Evolutionary conservation across 2,797 vertebrate species (phyloP), one percentile per base, ranked within the genome.

Genomic region (Cheracebus regulus): DNA sequence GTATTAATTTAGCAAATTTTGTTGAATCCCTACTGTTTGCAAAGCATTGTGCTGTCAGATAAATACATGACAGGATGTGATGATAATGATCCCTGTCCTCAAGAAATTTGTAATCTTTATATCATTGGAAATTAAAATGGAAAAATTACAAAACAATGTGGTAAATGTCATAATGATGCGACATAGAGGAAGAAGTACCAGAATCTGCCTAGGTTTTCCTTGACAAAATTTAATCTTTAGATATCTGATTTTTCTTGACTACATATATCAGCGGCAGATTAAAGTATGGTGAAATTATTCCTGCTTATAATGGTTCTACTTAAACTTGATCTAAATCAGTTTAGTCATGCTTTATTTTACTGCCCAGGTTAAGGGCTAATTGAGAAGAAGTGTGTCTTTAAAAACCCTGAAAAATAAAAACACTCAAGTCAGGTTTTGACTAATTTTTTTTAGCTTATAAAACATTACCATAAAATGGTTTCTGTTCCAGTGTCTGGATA

Each of bases 401-500:
- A 88, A 80, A 93, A 26, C 30, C 50, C 41, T 67, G 61, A 87
- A 96, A 93, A 81, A 19, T 70, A 78, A 87, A 90, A 44, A 2
- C 41, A 93, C 52, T 83, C n/a, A 67, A 70, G 9, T 92, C 44
- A 79, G 0, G 36, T 89, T 70, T 81, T 83, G 22, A 84, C 36
- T 52, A 83, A 41, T 82, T 79, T 90, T 79, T 88, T 72, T 83
- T 39, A 82, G 79, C 26, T 91, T 97, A 92, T 8, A 91, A 94
- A 96, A 92, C 33, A 55, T 83, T 55, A 94, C 39, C 58, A 94
- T 96, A 24, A 96, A 86, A 86, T 96, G 52, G 15, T 83, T 93
- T 90, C 57, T 96, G 28, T 84, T 96, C 15, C 14, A 94, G 12
- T 90, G 12, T 93, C 52, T 97, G 13, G 20, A 94, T 79, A 39